phyloP scores from a whole-genome alignment of 2,888 invertebrate genomes.

The Heliconius sara region DNA sequence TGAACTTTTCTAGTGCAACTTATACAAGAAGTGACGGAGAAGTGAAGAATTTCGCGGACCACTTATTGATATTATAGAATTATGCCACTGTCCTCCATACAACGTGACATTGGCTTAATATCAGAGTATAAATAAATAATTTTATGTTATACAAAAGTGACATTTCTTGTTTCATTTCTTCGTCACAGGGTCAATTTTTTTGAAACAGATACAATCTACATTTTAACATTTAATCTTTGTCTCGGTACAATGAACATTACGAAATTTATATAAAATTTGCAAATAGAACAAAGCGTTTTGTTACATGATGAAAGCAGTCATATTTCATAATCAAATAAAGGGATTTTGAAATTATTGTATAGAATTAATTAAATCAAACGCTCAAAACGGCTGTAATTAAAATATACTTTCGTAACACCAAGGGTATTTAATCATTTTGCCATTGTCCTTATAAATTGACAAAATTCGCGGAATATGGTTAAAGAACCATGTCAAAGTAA shows the following conservation, averaged over 20 bases:
- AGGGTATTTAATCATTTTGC: background rate
- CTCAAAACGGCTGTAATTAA: background rate
- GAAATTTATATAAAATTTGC: background rate
- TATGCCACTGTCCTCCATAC: too few species aligned
- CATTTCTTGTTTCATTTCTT: too few species aligned
- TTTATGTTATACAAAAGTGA: too few species aligned
- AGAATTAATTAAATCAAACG: constrained; percentile 4
- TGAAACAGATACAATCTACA: too few species aligned
- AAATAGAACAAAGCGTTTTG: background rate
- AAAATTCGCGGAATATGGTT: background rate
- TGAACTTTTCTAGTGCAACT: too few species aligned
- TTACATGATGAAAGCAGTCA: background rate
- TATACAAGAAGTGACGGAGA: too few species aligned
- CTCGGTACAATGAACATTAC: background rate
- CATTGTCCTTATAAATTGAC: background rate
- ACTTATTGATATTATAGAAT: too few species aligned
- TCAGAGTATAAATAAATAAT: too few species aligned
- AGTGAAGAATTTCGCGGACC: too few species aligned
- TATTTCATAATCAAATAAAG: constrained; percentile 8
- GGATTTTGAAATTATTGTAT: background rate
- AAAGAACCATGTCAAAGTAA: background rate
- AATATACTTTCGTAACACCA: background rate
- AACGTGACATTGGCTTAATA: too few species aligned
- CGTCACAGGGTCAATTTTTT: too few species aligned
- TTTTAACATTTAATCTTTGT: constrained; percentile 12